Percentiles rank a stretch among this genome's conserved stretches.
Evolutionary conservation across 2,797 vertebrate genomes (phyloP).

Genomic region (Sebastes matsubarae): DNA sequence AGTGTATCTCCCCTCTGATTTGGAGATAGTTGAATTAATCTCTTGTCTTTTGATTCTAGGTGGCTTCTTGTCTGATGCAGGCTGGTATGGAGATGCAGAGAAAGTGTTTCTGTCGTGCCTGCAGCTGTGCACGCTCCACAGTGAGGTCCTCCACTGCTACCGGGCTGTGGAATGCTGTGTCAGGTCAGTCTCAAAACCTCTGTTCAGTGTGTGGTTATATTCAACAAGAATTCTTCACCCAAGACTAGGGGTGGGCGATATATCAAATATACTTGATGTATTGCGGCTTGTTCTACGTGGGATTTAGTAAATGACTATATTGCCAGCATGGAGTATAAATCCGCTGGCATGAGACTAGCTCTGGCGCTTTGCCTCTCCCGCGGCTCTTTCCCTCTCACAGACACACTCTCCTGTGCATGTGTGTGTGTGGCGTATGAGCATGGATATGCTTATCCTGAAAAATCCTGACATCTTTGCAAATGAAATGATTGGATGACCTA

Average conservation of each 20-base stretch:
- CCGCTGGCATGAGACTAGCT: too few species aligned
- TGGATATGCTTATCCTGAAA: too few species aligned
- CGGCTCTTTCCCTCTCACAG: too few species aligned
- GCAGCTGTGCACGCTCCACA: constrained; percentile 95
- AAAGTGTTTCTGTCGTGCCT: constrained; percentile 98
- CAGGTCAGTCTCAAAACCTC: constrained; percentile 81
- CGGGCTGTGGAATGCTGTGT: constrained; percentile 97
- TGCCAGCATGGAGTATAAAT: background rate
- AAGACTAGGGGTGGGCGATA: background rate
- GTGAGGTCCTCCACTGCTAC: constrained; percentile 97
- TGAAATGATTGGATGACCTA: too few species aligned
- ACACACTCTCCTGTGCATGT: too few species aligned
- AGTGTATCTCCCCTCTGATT: background rate
- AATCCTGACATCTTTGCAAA: too few species aligned
- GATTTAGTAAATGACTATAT: background rate
- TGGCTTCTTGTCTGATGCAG: constrained; percentile 96
- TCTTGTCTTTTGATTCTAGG: constrained; percentile 75
- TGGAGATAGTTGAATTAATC: background rate
- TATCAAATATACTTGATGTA: background rate
- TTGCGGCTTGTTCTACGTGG: too few species aligned
- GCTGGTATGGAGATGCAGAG: constrained; percentile 98
- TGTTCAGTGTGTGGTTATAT: background rate
- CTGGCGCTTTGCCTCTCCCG: too few species aligned
- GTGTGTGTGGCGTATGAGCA: too few species aligned
- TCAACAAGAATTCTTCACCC: background rate